Percentiles rank a stretch among this genome's conserved stretches.
phyloP scores from a whole-genome alignment of 2,888 invertebrate species.

The Tanypteryx hageni region DNA sequence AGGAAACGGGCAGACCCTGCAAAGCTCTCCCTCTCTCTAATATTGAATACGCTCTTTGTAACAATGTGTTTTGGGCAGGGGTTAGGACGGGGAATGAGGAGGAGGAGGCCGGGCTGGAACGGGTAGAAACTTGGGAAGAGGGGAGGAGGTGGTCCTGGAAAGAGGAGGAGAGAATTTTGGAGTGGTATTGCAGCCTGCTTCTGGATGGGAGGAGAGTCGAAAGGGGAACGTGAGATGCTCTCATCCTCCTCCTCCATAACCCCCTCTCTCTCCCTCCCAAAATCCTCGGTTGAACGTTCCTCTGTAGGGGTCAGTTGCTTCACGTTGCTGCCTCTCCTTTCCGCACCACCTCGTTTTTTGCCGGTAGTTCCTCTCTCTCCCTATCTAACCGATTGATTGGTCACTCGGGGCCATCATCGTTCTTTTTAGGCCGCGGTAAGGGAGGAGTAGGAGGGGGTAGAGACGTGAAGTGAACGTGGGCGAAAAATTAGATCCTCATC shows the following conservation, averaged over 20 bases:
- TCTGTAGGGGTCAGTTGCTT: constrained; percentile 30
- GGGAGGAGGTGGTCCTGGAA: neutral
- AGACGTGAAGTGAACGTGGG: neutral
- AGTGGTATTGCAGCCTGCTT: constrained; percentile 45
- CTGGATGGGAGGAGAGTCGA: neutral
- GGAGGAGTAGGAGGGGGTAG: neutral
- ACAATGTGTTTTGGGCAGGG: constrained; percentile 68
- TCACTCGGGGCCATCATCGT: neutral
- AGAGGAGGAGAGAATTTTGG: neutral
- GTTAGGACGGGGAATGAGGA: constrained; percentile 34
- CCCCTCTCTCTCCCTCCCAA: neutral
- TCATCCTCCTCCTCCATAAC: neutral
- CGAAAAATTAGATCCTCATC: constrained; percentile 4
- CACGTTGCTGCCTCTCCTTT: constrained; percentile 43
- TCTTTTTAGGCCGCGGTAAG: neutral
- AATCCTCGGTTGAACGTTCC: neutral
- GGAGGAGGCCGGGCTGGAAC: constrained; percentile 2
- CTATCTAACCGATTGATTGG: neutral
- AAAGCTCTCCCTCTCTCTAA: constrained; percentile 35
- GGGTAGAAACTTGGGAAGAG: constrained; percentile 19
- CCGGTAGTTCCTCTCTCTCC: neutral
- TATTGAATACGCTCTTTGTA: constrained; percentile 66
- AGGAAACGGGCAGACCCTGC: constrained; percentile 27
- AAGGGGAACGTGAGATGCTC: neutral
- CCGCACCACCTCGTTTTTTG: constrained; percentile 11